Base-by-base conservation (phyloP, 2,113 vertebrate genomes). In the Pimephales promelas region DNA sequence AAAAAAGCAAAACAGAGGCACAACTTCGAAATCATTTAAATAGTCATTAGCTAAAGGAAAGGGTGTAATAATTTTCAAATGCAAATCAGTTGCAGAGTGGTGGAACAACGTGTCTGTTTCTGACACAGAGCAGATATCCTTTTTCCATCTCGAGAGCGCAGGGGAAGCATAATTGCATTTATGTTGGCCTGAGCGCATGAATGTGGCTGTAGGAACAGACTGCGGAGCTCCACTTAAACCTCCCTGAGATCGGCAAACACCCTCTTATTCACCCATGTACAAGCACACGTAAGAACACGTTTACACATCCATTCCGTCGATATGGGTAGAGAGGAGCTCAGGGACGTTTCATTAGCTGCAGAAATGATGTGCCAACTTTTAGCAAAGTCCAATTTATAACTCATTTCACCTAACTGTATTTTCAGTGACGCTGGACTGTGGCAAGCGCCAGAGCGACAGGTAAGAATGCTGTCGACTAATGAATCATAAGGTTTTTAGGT, bases 381-480 rank as follows among this genome's bases (percentile, higher is more conserved):
- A 54, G 68, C 18, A 3, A 66, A 97, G 97, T 89, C 90, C 94
- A 89, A 91, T 95, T 76, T 24, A 40, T 43, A 64, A 64, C 40
- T 79, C 77, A 49, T 66, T 52, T 80, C 16, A 80, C 5, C 10
- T 31, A 80, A 80, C 28, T 87, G 92, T 75, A 91, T 86, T 95
- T 94, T 90, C 89, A 99, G 97, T 98, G 72, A 88, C 94, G 79
- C 86, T 94, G 91, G 95, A 97, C 87, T 96, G 94, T 43, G 91
- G 95, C 91, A 93, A 95, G 89, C 91, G 73, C 88, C 96, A 94
- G 90, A 94, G 92, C 90, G 95, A 94, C 90, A 96, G 95, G 97
- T 97, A 93, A 91, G 95, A 93, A 84, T 83, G n/a, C 74, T 94
- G 56, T 16, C 9, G 40, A 14, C 40, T 79, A 45, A 79, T 79